Evolutionary conservation across 2,113 vertebrate species (phyloP).

Genomic region (Mellivora capensis): DNA sequence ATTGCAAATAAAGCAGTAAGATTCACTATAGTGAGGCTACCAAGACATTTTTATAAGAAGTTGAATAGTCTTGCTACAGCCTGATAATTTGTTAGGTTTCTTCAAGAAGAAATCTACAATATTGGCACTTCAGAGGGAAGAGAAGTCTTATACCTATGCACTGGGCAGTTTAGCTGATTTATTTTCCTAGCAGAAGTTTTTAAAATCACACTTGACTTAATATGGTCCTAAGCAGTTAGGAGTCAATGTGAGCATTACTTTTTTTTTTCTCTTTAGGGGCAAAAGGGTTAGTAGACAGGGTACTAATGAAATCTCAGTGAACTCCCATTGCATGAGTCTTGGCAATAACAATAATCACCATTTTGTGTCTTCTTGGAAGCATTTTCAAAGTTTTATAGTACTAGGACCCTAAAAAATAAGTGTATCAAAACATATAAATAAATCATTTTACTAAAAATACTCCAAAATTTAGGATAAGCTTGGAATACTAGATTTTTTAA

Average conservation of each 20-base stretch:
- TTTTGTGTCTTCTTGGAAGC: slow-evolving; percentile 6
- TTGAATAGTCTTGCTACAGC: neutral
- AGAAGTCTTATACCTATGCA: neutral
- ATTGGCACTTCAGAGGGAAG: neutral
- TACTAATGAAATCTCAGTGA: neutral
- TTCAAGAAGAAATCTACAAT: neutral
- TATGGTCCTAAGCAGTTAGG: neutral
- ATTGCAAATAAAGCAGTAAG: neutral
- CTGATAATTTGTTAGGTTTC: neutral
- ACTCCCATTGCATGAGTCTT: neutral
- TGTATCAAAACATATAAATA: neutral
- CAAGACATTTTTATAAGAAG: neutral
- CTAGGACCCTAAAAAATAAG: neutral
- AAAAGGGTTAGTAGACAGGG: neutral
- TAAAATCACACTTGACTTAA: neutral
- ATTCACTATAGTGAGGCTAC: neutral
- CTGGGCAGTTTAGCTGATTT: neutral
- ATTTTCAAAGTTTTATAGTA: neutral
- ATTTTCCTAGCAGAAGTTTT: neutral
- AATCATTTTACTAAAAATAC: neutral
- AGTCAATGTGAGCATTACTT: neutral
- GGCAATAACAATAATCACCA: neutral
- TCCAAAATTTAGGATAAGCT: neutral
- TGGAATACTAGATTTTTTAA: neutral
- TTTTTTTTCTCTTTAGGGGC: neutral